Percentiles rank a stretch among this genome's conserved stretches.
phyloP scores from a whole-genome alignment of 2,888 invertebrate genomes.

The Nomada ruficornis region DNA sequence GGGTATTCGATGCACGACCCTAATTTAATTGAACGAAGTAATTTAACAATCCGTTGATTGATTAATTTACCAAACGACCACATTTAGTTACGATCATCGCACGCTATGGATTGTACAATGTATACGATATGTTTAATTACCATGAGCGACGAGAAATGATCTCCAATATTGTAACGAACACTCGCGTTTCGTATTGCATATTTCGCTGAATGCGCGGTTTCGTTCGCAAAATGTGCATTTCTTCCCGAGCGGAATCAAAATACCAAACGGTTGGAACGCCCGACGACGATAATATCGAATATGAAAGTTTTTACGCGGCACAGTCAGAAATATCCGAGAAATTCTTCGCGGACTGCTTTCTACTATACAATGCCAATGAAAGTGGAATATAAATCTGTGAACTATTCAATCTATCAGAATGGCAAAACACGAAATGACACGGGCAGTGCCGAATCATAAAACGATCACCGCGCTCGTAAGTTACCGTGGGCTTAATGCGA shows the following conservation, averaged over 20 bases:
- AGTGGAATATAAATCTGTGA: slow-evolving; percentile 31
- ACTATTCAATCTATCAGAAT: slow-evolving; percentile 31
- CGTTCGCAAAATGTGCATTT: slow-evolving; percentile 21
- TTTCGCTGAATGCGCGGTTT: slow-evolving; percentile 12
- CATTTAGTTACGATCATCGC: slow-evolving; percentile 8
- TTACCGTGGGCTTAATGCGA: not conserved
- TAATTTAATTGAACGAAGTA: slow-evolving; percentile 13
- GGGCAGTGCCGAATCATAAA: not conserved
- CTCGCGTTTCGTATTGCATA: slow-evolving; percentile 32
- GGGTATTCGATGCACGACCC: not conserved
- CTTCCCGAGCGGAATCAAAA: slow-evolving; percentile 21
- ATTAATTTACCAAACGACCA: slow-evolving; percentile 26
- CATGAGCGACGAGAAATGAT: slow-evolving; percentile 1
- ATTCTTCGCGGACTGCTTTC: not conserved
- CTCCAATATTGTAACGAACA: slow-evolving; percentile 4
- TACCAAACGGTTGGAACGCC: slow-evolving; percentile 4
- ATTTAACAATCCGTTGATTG: slow-evolving; percentile 1
- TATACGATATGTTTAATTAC: slow-evolving; percentile 21
- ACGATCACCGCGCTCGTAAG: not conserved
- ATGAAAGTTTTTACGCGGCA: slow-evolving; percentile 29
- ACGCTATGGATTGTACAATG: slow-evolving; percentile 20
- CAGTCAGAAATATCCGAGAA: slow-evolving; percentile 27
- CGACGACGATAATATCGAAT: slow-evolving; percentile 26
- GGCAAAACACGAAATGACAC: slow-evolving; percentile 12
- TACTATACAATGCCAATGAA: slow-evolving; percentile 18